These are phyloP conservation scores for Isichthys henryi DNA, from an alignment of 2,113 vertebrate genomes.

Conservation along the genomic window DNA sequence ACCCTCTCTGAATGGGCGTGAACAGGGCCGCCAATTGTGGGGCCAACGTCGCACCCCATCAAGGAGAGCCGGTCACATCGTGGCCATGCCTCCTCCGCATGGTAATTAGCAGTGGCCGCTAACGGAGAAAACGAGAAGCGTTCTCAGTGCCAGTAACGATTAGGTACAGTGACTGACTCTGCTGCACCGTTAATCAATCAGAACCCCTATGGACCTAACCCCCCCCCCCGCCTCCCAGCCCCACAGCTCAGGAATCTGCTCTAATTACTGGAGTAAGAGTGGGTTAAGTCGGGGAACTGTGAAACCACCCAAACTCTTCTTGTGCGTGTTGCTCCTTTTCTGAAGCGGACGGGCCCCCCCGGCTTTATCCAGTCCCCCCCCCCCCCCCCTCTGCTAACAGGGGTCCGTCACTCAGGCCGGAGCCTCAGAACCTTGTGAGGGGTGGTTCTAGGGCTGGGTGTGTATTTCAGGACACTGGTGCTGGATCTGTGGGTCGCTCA, in stretches of 20 bases:
- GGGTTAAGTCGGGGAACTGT: neutral
- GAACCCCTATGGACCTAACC: neutral
- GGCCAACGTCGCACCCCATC: no score
- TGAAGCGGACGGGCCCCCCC: neutral
- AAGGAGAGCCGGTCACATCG: neutral
- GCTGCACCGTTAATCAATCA: conserved; percentile 21
- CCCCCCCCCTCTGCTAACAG: neutral
- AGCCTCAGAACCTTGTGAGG: neutral
- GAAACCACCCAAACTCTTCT: neutral
- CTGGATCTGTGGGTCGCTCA: neutral
- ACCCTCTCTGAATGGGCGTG: no score
- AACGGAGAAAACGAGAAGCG: neutral
- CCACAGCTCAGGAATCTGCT: conserved; percentile 11
- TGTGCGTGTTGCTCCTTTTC: conserved; percentile 28
- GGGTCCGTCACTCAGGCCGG: neutral
- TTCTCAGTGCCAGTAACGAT: conserved; percentile 20
- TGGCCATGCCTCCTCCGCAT: neutral
- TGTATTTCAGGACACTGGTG: neutral
- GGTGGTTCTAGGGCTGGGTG: neutral
- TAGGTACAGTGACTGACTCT: conserved; percentile 14
- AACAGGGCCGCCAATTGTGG: no score
- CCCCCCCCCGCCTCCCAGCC: neutral
- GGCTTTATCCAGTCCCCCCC: no score
- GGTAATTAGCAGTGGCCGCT: conserved; percentile 21
- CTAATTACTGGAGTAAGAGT: conserved; percentile 12